These are phyloP conservation scores for Chirona hameri DNA, from an alignment of 2,888 invertebrate species.

Conservation along the genomic window DNA sequence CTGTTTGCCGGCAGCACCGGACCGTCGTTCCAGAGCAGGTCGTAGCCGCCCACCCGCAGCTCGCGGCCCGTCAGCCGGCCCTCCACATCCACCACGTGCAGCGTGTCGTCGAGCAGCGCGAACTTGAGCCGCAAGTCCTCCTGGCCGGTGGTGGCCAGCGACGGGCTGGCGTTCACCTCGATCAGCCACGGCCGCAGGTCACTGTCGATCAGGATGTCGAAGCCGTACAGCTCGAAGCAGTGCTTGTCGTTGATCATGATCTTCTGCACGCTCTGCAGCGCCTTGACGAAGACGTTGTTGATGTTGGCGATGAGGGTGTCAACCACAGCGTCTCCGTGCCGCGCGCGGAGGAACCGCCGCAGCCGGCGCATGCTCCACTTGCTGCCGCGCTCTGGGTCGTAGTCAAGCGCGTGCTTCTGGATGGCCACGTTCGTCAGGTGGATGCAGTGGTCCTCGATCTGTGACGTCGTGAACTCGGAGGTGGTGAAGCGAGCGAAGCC, in stretches of 20 bases:
- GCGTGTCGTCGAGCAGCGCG: slow-evolving; percentile 56
- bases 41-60: slow-evolving; percentile 58
- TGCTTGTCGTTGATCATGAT: slow-evolving; percentile 55
- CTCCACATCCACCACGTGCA: slow-evolving; percentile 59
- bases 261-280: slow-evolving; percentile 55
- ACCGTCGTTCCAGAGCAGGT: slow-evolving; percentile 57
- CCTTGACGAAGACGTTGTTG: slow-evolving; percentile 55
- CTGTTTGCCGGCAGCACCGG: slow-evolving; percentile 46
- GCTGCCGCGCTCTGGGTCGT: slow-evolving; percentile 53
- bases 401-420: slow-evolving; percentile 54
- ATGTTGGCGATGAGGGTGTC: slow-evolving; percentile 52
- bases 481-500: slow-evolving; percentile 62
- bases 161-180: slow-evolving; percentile 81
- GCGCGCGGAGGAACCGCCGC: slow-evolving; percentile 54
- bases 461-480: slow-evolving; percentile 55
- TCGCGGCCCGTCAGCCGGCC: slow-evolving; percentile 55
- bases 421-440: slow-evolving; percentile 59
- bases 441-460: slow-evolving; percentile 56
- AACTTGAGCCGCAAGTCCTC: slow-evolving; percentile 59
- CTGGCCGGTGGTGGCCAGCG: slow-evolving; percentile 61
- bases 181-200: slow-evolving; percentile 81
- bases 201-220: slow-evolving; percentile 77
- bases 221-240: slow-evolving; percentile 86
- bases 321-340: slow-evolving; percentile 54
- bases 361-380: slow-evolving; percentile 58